These are phyloP conservation scores for Fringilla coelebs DNA, from an alignment of 2,797 vertebrate species.

Conservation along the genomic window DNA sequence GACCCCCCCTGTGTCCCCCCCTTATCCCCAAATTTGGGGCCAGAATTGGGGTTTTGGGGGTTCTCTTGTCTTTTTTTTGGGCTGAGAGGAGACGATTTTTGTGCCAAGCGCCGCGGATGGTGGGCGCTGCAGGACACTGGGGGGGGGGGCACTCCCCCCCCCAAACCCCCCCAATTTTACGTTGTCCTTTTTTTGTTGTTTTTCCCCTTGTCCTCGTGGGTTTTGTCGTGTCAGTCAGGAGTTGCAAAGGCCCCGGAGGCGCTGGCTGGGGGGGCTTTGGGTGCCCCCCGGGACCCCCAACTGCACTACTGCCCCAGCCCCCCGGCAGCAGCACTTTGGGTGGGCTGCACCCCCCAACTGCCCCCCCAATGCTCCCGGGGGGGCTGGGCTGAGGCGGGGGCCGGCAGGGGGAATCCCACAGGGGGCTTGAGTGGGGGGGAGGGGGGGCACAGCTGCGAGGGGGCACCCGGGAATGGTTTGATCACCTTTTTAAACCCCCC, in stretches of 20 bases:
- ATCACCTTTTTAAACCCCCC: not conserved
- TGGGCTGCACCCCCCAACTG: not conserved
- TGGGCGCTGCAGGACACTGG: not conserved
- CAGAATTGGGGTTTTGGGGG: not conserved
- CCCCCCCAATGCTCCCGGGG: not conserved
- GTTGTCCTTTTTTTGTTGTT: not conserved
- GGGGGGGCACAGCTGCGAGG: not conserved
- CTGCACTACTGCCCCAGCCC: slow-evolving; percentile 24
- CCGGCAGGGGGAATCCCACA: not conserved
- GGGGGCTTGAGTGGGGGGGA: no score
- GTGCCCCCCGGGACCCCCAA: not conserved
- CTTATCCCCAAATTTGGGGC: not conserved
- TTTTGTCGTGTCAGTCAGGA: slow-evolving; percentile 33
- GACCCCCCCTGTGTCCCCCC: not conserved
- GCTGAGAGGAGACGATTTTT: not conserved
- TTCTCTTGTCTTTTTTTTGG: not conserved
- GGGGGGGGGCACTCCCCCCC: not conserved
- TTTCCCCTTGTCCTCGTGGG: not conserved
- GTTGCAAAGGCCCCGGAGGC: not conserved
- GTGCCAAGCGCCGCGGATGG: not conserved
- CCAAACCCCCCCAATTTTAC: not conserved
- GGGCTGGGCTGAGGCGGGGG: not conserved
- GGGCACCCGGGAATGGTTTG: not conserved
- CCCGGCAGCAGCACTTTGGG: slow-evolving; percentile 1
- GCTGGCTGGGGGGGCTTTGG: not conserved